phyloP scores from a whole-genome alignment of 2,888 invertebrate genomes.

The Phengaris alcon region DNA sequence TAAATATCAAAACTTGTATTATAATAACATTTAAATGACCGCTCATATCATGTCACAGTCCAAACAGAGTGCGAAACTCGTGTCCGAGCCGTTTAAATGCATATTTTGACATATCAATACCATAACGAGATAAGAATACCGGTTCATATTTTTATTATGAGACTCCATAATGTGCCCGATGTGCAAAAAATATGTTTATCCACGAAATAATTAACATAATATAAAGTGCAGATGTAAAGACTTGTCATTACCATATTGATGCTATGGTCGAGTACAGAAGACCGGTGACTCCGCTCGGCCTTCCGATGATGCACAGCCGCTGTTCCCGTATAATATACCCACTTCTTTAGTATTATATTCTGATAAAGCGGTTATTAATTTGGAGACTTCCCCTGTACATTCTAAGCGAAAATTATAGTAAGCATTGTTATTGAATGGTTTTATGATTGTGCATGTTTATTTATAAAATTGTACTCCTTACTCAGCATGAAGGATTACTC shows the following conservation, averaged over 20 bases:
- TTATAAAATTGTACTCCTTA: conserved; percentile 21
- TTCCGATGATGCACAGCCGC: conserved; percentile 32
- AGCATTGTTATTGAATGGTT: conserved; percentile 36
- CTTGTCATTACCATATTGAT: conserved; percentile 40
- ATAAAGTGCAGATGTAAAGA: conserved; percentile 37
- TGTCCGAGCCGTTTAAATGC: conserved; percentile 13
- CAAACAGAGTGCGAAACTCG: conserved; percentile 1
- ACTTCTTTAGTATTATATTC: background rate
- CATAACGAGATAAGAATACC: conserved; percentile 15
- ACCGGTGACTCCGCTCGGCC: conserved; percentile 29
- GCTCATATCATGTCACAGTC: conserved; percentile 11
- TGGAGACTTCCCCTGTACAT: conserved; percentile 29
- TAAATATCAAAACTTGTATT: conserved; percentile 3
- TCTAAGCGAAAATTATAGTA: conserved; percentile 38
- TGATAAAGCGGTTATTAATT: background rate
- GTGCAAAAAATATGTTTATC: conserved; percentile 23
- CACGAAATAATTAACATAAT: conserved; percentile 31
- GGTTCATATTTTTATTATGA: conserved; percentile 22
- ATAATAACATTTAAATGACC: background rate
- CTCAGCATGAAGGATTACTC: conserved; percentile 5
- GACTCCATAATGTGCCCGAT: background rate
- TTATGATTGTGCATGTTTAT: conserved; percentile 32
- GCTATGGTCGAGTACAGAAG: conserved; percentile 37
- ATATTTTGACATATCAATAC: conserved; percentile 20
- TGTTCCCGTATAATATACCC: background rate